Evolutionary conservation across 2,888 invertebrate genomes (phyloP), one percentile per base, ranked within the genome.

Genomic region (Ceraclea dissimilis): DNA sequence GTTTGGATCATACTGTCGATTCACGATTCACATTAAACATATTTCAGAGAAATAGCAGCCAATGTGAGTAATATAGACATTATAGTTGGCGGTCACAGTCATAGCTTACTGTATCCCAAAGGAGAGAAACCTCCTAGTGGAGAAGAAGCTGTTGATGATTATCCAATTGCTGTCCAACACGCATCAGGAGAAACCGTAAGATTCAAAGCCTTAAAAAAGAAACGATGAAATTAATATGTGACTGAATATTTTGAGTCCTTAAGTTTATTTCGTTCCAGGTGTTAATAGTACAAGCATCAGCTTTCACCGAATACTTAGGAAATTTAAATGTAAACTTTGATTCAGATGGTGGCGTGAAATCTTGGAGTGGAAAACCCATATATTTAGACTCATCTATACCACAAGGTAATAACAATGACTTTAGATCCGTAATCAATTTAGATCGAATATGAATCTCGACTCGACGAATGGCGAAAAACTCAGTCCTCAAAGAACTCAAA

Each of bases 51-150:
- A 26, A 82, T 92, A 60, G 92, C 91, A 0, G 67, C 68, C 2
- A 72, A 78, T 2, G 83, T 80, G 43, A 79, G 86, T 2, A 78
- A 82, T 31, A 79, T 93, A 52, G 89, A 91, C 68, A 77, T 93
- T 0, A 86, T 93, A 56, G 86, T 93, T n/a, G 93, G 93, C 4
- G 88, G 85, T 0, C 93, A 93, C 68, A 86, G 89, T 0, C 89
- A 93, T 68, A 84, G 87, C 0, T 82, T 93, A 63, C 77, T 93
- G 1, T 92, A 82, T 68, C 84, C 79, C 2, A 31, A 2, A 2
- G 79, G 78, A 1, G 75, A 75, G 2, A 71, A 67, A 1, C 68
- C 74, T 0, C 81, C 81, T 0, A 82, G 80, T 18, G 81, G 81
- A 0, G 72, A 51, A 0, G 72, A 51, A 0, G 73, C 84, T 0